These are phyloP conservation scores for Petroica traversi DNA, from an alignment of 2,113 vertebrate species.

Conservation along the genomic window DNA sequence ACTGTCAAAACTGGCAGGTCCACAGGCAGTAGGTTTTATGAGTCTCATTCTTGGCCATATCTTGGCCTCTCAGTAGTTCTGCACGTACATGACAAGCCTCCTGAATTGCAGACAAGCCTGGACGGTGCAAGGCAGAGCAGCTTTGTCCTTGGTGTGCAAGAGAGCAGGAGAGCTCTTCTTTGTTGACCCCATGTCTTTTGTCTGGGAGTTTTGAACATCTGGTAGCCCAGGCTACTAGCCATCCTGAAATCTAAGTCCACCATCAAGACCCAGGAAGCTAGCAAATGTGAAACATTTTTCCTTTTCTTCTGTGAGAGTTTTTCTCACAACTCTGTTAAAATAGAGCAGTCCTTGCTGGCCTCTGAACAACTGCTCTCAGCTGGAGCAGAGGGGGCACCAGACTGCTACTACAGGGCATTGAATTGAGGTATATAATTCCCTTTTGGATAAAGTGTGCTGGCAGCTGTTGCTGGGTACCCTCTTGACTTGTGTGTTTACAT, in stretches of 20 bases:
- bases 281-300: background rate
- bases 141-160: background rate
- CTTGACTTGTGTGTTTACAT: background rate
- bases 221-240: background rate
- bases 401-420: background rate
- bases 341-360: background rate
- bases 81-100: background rate
- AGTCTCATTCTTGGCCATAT: conserved; percentile 8
- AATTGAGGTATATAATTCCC: background rate
- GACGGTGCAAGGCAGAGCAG: background rate
- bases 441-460: background rate
- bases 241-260: background rate
- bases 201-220: background rate
- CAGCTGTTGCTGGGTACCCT: background rate
- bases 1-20: conserved; percentile 44
- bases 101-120: background rate
- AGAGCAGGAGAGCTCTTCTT: background rate
- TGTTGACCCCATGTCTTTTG: background rate
- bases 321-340: conserved; percentile 18
- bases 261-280: background rate
- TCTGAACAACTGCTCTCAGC: conserved; percentile 38
- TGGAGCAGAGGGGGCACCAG: background rate
- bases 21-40: conserved; percentile 9
- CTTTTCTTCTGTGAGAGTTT: background rate
- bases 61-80: background rate